These are phyloP conservation scores for Drosophila mulleri DNA, from an alignment of 2,888 invertebrate species.

Conservation along the genomic window DNA sequence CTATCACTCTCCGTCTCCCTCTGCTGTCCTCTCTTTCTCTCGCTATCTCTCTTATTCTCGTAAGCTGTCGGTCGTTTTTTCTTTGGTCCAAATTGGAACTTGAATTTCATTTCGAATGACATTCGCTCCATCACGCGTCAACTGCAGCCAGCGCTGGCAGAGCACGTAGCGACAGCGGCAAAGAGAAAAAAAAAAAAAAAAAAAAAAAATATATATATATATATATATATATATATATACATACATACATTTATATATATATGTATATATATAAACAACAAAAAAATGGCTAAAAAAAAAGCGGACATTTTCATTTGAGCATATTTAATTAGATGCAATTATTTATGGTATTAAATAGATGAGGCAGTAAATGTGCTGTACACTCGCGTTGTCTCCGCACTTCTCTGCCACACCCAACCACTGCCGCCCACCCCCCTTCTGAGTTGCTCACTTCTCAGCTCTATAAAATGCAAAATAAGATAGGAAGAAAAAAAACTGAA, in stretches of 20 bases:
- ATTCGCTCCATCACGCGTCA: constrained; percentile 85
- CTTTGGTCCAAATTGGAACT: constrained; percentile 80
- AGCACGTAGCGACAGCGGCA: constrained; percentile 60
- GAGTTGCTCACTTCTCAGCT: constrained; percentile 18
- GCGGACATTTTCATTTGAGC: constrained; percentile 84
- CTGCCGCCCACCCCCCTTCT: background rate
- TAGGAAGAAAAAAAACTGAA: constrained; percentile 58
- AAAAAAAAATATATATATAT: background rate
- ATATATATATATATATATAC: constrained; percentile 2
- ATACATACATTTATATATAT: background rate
- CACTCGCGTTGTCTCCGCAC: constrained; percentile 50
- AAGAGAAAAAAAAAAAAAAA: constrained; percentile 23
- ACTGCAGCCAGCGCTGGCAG: constrained; percentile 78
- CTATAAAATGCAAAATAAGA: constrained; percentile 60
- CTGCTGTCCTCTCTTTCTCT: background rate
- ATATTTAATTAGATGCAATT: constrained; percentile 85
- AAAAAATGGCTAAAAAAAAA: constrained; percentile 50
- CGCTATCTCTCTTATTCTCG: constrained; percentile 17
- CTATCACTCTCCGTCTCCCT: constrained; percentile 9
- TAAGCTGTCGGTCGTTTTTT: constrained; percentile 48
- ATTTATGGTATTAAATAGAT: constrained; percentile 85
- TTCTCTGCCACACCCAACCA: background rate
- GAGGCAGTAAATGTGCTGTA: constrained; percentile 84
- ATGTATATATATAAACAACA: background rate
- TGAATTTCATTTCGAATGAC: constrained; percentile 85